Percentiles rank a stretch among this genome's conserved stretches.
Evolutionary conservation across 2,113 vertebrate species (phyloP).

Genomic region (Salvelinus fontinalis): DNA sequence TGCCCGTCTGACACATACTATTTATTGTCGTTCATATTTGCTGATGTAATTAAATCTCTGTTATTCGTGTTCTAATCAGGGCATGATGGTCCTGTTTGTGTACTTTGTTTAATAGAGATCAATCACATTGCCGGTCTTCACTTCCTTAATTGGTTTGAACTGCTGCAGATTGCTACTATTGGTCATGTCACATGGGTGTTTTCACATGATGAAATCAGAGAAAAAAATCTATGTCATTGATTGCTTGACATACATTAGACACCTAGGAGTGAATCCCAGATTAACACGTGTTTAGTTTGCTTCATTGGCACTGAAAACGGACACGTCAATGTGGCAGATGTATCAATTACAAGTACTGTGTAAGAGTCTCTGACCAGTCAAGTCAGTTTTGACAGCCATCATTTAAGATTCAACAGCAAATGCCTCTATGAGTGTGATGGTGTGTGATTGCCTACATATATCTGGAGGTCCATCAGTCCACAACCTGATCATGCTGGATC

Average conservation of each 20-base stretch:
- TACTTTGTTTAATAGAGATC: slow-evolving; percentile 50
- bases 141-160: slow-evolving; percentile 58
- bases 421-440: background rate
- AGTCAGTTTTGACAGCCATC: background rate
- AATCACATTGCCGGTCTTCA: slow-evolving; percentile 45
- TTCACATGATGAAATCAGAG: slow-evolving; percentile 21
- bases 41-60: slow-evolving; percentile 45
- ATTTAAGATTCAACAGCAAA: background rate
- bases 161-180: background rate
- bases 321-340: background rate
- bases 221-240: slow-evolving; percentile 41
- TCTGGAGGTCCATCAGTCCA: background rate
- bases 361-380: background rate
- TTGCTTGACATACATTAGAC: slow-evolving; percentile 1
- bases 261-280: background rate
- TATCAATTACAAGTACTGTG: background rate
- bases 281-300: background rate
- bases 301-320: background rate
- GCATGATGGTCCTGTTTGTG: slow-evolving; percentile 15
- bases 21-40: slow-evolving; percentile 69
- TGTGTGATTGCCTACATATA: background rate
- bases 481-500: no score
- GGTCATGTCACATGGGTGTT: slow-evolving; percentile 20
- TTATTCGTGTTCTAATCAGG: slow-evolving; percentile 32
- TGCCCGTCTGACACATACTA: background rate